A percentile compares a stretch with the other conserved stretches of the same genome.
phyloP scores from a whole-genome alignment of 2,888 invertebrate species.

The Drosophila pullipes region DNA sequence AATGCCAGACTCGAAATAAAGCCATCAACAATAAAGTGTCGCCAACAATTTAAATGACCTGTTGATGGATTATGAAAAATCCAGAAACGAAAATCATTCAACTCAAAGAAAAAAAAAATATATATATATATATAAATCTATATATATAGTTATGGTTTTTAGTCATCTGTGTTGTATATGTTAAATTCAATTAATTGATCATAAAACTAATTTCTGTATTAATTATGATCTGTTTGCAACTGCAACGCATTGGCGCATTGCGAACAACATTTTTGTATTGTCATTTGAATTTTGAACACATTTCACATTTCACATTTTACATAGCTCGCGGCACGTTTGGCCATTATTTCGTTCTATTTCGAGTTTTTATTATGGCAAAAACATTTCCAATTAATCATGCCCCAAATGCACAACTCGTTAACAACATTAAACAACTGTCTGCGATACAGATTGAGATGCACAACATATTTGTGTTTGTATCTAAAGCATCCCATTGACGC shows the following conservation, averaged over 20 bases:
- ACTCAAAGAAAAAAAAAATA: not conserved
- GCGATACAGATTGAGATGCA: not conserved
- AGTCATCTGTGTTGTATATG: constrained; percentile 25
- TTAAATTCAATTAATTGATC: constrained; percentile 60
- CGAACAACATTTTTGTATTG: constrained; percentile 28
- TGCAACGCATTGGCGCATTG: constrained; percentile 27
- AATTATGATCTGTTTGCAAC: constrained; percentile 37
- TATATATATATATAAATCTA: not conserved
- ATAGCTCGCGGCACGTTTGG: not conserved
- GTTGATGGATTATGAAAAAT: constrained; percentile 50
- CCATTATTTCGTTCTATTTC: constrained; percentile 21
- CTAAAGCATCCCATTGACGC: constrained; percentile 16
- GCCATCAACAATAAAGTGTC: constrained; percentile 71
- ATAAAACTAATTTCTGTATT: constrained; percentile 58
- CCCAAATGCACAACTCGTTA: constrained; percentile 51
- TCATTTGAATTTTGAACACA: not conserved
- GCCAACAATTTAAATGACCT: constrained; percentile 60
- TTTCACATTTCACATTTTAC: constrained; percentile 10
- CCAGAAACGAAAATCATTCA: not conserved
- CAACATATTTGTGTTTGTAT: constrained; percentile 16
- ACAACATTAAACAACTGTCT: constrained; percentile 32
- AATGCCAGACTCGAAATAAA: constrained; percentile 55
- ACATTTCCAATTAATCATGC: constrained; percentile 58
- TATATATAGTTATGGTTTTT: not conserved
- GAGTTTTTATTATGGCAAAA: constrained; percentile 19